phyloP scores from a whole-genome alignment of 2,888 invertebrate species.

The Drosophila peninsularis region DNA sequence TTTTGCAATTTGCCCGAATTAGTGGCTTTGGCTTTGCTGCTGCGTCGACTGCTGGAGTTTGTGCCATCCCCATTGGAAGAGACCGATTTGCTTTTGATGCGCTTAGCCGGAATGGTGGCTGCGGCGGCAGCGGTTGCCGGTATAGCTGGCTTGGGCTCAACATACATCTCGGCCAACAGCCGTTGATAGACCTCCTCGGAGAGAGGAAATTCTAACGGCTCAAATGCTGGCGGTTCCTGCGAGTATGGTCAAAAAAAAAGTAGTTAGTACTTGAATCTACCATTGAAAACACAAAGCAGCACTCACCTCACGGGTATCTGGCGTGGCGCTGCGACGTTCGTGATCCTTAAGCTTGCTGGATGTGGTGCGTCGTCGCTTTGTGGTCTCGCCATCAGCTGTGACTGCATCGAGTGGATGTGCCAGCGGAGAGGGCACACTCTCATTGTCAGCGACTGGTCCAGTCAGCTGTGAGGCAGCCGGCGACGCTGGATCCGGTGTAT shows the following conservation, averaged over 20 bases:
- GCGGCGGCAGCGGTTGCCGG: background rate
- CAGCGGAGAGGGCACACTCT: slow-evolving; percentile 84
- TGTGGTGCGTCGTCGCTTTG: slow-evolving; percentile 83
- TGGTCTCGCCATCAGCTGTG: slow-evolving; percentile 46
- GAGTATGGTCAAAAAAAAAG: slow-evolving; percentile 83
- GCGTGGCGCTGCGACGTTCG: slow-evolving; percentile 85
- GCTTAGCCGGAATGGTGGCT: slow-evolving; percentile 35
- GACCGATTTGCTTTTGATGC: slow-evolving; percentile 67
- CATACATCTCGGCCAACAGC: slow-evolving; percentile 86
- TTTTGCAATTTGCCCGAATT: slow-evolving; percentile 40
- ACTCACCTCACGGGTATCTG: slow-evolving; percentile 85
- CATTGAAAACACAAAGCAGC: background rate
- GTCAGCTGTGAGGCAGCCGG: slow-evolving; percentile 85
- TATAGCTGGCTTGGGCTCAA: slow-evolving; percentile 33
- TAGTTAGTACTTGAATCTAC: background rate
- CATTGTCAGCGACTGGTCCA: slow-evolving; percentile 77
- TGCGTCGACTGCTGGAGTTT: slow-evolving; percentile 53
- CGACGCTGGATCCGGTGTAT: slow-evolving; percentile 90
- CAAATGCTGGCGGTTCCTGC: slow-evolving; percentile 89
- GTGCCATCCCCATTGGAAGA: slow-evolving; percentile 61
- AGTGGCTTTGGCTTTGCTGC: slow-evolving; percentile 60
- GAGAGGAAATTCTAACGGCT: slow-evolving; percentile 91
- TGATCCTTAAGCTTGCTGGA: slow-evolving; percentile 77
- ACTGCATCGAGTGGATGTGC: slow-evolving; percentile 79
- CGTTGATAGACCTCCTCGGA: slow-evolving; percentile 88